Percentiles rank a stretch among this genome's conserved stretches.
Conservation (phyloP, 1,140 invertebrate genomes). For the Cotesia vestalis region DNA sequence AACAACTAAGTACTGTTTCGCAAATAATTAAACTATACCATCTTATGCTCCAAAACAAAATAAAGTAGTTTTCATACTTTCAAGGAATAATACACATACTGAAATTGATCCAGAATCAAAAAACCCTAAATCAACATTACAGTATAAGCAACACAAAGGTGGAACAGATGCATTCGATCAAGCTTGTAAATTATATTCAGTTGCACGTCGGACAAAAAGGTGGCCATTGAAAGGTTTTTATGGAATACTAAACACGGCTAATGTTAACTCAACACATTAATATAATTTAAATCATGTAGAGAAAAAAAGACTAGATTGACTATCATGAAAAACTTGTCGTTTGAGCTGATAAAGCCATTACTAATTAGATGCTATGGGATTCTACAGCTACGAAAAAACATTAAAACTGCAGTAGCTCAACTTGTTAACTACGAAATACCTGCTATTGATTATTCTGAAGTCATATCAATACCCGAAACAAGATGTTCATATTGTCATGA, state of each 20-base stretch:
- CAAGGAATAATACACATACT: conserved; percentile 42
- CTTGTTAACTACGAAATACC: not conserved
- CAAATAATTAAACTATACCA: not conserved
- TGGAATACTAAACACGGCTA: conserved; percentile 35
- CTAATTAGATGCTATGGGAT: not conserved
- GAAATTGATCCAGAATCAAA: conserved; percentile 41
- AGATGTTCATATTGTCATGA: conserved; percentile 30
- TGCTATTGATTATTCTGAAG: conserved; percentile 11
- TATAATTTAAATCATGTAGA: conserved; percentile 27
- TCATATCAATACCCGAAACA: conserved; percentile 14
- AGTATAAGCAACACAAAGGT: conserved; percentile 54
- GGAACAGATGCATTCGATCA: conserved; percentile 53
- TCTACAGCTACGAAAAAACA: conserved; percentile 8
- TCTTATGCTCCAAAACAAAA: conserved; percentile 19
- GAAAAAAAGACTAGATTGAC: conserved; percentile 4
- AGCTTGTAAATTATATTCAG: conserved; percentile 48
- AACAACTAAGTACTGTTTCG: not conserved
- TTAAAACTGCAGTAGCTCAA: conserved; percentile 3
- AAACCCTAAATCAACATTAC: conserved; percentile 50
- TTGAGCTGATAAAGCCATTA: not conserved
- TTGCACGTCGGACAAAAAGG: conserved; percentile 45
- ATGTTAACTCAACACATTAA: conserved; percentile 31
- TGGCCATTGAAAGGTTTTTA: conserved; percentile 53
- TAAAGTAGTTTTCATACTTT: conserved; percentile 47
- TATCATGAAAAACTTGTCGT: conserved; percentile 8